Percentiles rank a stretch among this genome's conserved stretches.
Evolutionary conservation across 2,113 vertebrate genomes (phyloP).

Genomic region (Scophthalmus maximus): DNA sequence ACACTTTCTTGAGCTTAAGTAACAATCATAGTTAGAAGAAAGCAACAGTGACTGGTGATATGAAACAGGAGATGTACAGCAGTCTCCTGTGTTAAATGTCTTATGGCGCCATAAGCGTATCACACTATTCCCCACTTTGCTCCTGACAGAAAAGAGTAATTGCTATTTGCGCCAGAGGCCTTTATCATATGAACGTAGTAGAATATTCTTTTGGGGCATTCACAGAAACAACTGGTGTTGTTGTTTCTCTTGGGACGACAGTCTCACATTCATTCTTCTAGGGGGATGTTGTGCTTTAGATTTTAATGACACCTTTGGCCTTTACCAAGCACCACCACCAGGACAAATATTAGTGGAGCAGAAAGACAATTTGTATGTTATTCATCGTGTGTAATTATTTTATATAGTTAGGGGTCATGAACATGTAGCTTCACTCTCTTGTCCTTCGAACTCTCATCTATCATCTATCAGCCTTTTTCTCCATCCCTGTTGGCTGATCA

Average conservation of each 20-base stretch:
- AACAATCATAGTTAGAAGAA: not conserved
- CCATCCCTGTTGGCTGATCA: too few relatives aligned
- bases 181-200: not conserved
- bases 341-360: not conserved
- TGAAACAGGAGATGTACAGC: too few relatives aligned
- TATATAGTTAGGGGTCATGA: not conserved
- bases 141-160: not conserved
- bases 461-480: not conserved
- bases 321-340: not conserved
- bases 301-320: not conserved
- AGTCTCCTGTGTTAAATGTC: not conserved
- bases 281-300: not conserved
- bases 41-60: not conserved
- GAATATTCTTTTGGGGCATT: conserved; percentile 5
- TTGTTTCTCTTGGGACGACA: not conserved
- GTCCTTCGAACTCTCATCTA: not conserved
- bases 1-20: too few relatives aligned
- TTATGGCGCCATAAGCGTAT: not conserved
- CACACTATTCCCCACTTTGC: not conserved
- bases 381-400: not conserved
- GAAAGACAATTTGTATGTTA: not conserved
- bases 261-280: conserved; percentile 8
- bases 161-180: not conserved
- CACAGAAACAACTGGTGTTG: conserved; percentile 5
- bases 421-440: conserved; percentile 1